Evolutionary conservation across 2,888 invertebrate species (phyloP).

Genomic region (Phyllotreta cruciferae): DNA sequence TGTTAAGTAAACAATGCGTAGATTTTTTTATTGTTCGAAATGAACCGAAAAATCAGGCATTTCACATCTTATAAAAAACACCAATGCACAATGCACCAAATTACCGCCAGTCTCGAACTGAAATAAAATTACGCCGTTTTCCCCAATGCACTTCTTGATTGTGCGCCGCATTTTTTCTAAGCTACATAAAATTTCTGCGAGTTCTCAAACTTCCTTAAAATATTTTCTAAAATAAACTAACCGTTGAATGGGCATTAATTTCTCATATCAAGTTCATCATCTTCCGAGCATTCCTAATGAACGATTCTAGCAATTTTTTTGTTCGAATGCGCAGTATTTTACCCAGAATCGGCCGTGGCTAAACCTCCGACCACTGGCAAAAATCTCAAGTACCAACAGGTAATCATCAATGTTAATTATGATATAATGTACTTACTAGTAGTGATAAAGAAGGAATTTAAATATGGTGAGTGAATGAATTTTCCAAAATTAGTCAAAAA

Average conservation of each 20-base stretch:
- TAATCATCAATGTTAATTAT: neutral
- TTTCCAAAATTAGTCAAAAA: too few relatives aligned
- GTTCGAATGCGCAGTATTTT: conserved; percentile 20
- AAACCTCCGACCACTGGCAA: neutral
- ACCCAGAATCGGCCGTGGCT: conserved; percentile 14
- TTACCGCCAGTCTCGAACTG: too few relatives aligned
- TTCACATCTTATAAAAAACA: too few relatives aligned
- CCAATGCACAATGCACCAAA: too few relatives aligned
- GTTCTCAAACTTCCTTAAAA: conserved; percentile 18
- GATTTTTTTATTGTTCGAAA: conserved; percentile 10
- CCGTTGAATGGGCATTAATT: conserved; percentile 31
- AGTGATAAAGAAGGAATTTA: too few relatives aligned
- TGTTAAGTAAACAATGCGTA: conserved; percentile 17
- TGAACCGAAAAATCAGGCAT: conserved; percentile 12
- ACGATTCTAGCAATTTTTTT: conserved; percentile 31
- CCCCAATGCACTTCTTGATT: neutral
- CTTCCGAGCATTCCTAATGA: conserved; percentile 23
- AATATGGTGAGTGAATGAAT: too few relatives aligned
- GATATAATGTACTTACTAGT: neutral
- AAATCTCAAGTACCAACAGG: neutral
- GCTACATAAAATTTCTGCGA: conserved; percentile 11
- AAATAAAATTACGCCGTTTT: neutral
- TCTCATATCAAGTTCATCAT: conserved; percentile 26
- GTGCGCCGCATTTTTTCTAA: conserved; percentile 1
- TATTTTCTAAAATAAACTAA: conserved; percentile 30